Percentiles rank a stretch among this genome's conserved stretches.
Conservation (phyloP, 2,888 invertebrate genomes). For the Conomelus anceps region DNA sequence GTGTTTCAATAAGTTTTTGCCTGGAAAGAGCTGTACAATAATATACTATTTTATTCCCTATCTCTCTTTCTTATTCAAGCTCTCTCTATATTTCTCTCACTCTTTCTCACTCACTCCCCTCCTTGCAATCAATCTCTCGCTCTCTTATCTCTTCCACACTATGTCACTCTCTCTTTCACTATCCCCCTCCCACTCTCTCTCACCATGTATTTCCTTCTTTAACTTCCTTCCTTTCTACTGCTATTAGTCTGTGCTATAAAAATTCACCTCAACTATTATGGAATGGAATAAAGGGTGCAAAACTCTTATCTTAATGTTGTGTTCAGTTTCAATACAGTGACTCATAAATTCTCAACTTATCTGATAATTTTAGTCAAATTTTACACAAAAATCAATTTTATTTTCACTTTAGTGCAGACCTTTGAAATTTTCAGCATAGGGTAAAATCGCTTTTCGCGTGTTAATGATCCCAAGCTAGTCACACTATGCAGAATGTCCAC, state of each 20-base stretch:
- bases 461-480: neutral
- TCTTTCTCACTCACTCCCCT: neutral
- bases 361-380: neutral
- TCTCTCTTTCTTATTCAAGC: too few species aligned
- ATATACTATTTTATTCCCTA: too few species aligned
- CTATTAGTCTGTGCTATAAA: neutral
- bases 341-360: neutral
- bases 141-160: too few species aligned
- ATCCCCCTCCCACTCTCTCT: neutral
- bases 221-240: neutral
- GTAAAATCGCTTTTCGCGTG: neutral
- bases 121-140: too few species aligned
- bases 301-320: neutral
- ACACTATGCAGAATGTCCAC: neutral
- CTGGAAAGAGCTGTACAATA: too few species aligned
- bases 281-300: neutral
- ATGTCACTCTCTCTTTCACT: too few species aligned
- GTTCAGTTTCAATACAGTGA: neutral
- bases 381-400: neutral
- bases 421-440: too few species aligned
- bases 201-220: too few species aligned
- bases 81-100: neutral
- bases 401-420: neutral
- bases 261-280: neutral
- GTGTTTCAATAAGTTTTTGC: too few species aligned